These are phyloP conservation scores for Bos indicus DNA, from an alignment of 2,113 vertebrate genomes.

Conservation along the genomic window DNA sequence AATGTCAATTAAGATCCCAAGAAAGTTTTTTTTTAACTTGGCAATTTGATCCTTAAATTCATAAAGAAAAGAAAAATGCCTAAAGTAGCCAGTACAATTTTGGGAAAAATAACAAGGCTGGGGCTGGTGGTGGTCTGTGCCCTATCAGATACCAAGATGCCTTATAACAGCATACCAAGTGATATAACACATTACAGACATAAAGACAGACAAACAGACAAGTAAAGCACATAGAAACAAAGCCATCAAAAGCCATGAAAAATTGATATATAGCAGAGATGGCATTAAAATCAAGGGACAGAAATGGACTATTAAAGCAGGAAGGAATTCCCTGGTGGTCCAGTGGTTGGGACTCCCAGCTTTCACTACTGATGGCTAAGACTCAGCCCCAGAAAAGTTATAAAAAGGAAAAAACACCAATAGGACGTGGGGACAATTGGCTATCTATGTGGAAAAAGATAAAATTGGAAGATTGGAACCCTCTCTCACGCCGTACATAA, in stretches of 20 bases:
- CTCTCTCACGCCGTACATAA: background rate
- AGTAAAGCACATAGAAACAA: background rate
- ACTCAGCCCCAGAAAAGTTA: background rate
- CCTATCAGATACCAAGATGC: background rate
- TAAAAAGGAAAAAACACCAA: background rate
- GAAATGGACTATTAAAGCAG: background rate
- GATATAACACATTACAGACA: background rate
- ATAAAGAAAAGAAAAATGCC: background rate
- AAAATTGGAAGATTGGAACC: background rate
- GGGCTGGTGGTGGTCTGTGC: background rate
- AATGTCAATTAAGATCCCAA: background rate
- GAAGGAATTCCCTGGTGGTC: background rate
- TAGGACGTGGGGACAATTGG: background rate
- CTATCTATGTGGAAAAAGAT: background rate
- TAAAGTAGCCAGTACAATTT: background rate
- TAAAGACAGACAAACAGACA: background rate
- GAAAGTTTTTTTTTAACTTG: background rate
- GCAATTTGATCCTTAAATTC: slow-evolving; percentile 4
- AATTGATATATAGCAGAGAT: background rate
- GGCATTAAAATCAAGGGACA: background rate
- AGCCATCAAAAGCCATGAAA: background rate
- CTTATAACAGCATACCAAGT: background rate
- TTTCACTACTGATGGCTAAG: background rate
- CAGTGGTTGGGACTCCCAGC: background rate
- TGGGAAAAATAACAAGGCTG: background rate